Evolutionary conservation across 2,888 invertebrate genomes (phyloP).

Genomic region (Mongoloraphidia duomilia): DNA sequence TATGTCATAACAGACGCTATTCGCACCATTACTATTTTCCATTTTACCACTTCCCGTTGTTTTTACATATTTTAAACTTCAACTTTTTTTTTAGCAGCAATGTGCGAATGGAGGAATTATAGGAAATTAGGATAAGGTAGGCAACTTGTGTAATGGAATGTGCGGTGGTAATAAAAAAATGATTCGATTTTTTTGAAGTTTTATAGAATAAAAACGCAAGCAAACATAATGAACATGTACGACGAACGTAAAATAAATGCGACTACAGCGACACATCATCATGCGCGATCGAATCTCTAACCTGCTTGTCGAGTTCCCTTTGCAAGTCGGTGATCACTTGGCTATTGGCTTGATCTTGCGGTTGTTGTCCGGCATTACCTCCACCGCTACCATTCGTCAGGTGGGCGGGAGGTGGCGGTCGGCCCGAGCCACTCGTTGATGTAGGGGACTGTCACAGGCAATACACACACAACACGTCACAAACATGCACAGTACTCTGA

Average conservation of each 20-base stretch:
- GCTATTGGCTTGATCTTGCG: constrained; percentile 40
- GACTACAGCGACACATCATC: too few relatives aligned
- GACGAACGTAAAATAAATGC: too few relatives aligned
- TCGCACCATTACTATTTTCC: too few relatives aligned
- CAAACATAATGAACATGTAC: too few relatives aligned
- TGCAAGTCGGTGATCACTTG: constrained; percentile 64
- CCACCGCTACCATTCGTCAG: constrained; percentile 41
- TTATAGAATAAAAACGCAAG: neutral
- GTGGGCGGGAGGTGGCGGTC: constrained; percentile 22
- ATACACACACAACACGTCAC: constrained; percentile 28
- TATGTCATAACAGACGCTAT: too few relatives aligned
- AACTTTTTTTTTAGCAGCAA: too few relatives aligned
- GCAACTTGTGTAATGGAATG: too few relatives aligned
- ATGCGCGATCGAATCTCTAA: constrained; percentile 26
- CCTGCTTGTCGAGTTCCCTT: constrained; percentile 78
- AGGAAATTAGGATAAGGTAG: too few relatives aligned
- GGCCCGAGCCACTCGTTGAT: constrained; percentile 15
- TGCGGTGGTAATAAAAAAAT: neutral
- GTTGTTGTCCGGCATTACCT: constrained; percentile 29
- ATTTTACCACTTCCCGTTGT: too few relatives aligned
- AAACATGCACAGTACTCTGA: constrained; percentile 16
- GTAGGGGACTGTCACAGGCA: constrained; percentile 24
- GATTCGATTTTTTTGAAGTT: neutral
- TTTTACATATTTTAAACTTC: too few relatives aligned
- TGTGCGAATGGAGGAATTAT: too few relatives aligned